Conservation (phyloP, 2,888 invertebrate genomes). For the Pyrrhia umbra region DNA sequence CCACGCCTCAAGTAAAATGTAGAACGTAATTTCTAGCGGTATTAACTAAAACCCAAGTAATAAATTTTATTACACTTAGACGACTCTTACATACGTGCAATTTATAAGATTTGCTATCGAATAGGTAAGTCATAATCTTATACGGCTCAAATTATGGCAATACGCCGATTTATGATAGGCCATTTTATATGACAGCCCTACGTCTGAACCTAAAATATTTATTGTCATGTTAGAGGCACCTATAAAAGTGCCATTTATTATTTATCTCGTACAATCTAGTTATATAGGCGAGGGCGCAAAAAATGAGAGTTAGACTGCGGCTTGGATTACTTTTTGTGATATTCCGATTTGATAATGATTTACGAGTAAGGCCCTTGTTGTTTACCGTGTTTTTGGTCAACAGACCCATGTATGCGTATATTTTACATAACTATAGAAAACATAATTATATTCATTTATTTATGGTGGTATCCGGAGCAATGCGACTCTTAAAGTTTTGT, state of each 20-base stretch:
- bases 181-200: constrained; percentile 42
- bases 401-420: constrained; percentile 9
- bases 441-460: too few species aligned
- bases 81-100: constrained; percentile 40
- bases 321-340: constrained; percentile 51
- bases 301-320: constrained; percentile 41
- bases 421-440: too few species aligned
- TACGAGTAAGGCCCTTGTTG: constrained; percentile 43
- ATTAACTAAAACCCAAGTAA: constrained; percentile 45
- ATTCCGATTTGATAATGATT: constrained; percentile 49
- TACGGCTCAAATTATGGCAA: constrained; percentile 38
- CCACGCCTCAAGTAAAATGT: constrained; percentile 38
- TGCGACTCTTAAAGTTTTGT: too few species aligned
- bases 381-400: constrained; percentile 41
- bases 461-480: too few species aligned
- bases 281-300: constrained; percentile 43
- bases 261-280: constrained; percentile 52
- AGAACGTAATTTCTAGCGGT: constrained; percentile 32
- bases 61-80: constrained; percentile 52
- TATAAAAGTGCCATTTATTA: constrained; percentile 59
- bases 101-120: constrained; percentile 52
- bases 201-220: constrained; percentile 58
- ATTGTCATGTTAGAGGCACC: constrained; percentile 53
- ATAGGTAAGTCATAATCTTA: constrained; percentile 45
- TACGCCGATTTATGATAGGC: constrained; percentile 50